Conservation (phyloP, 2,888 invertebrate genomes). For the Melanostoma scalare region DNA sequence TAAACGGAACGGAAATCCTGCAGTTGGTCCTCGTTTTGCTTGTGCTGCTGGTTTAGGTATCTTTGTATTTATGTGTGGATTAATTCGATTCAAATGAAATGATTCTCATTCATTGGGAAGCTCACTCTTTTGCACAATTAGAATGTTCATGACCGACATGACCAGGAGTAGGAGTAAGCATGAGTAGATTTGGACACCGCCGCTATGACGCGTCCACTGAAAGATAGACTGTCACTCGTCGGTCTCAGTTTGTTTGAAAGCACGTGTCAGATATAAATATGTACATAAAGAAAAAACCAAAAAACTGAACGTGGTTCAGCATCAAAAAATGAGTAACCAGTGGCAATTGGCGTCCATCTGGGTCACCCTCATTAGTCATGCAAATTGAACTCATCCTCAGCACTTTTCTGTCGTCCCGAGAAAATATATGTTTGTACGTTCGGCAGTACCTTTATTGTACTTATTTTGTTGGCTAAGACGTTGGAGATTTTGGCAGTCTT, state of each 20-base stretch:
- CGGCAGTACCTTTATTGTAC: neutral
- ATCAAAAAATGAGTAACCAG: constrained; percentile 14
- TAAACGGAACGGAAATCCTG: constrained; percentile 57
- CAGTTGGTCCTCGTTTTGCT: constrained; percentile 25
- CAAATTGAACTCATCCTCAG: constrained; percentile 67
- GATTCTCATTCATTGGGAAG: constrained; percentile 62
- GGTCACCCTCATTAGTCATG: constrained; percentile 65
- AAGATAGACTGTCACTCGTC: neutral
- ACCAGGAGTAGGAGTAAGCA: neutral
- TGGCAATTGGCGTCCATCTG: constrained; percentile 2
- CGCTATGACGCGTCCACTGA: neutral
- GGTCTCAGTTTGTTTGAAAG: constrained; percentile 32
- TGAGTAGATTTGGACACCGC: neutral
- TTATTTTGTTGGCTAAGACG: neutral
- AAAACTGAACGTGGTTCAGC: neutral
- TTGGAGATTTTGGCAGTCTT: neutral
- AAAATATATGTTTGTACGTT: constrained; percentile 12
- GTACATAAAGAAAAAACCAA: constrained; percentile 1
- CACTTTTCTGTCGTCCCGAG: constrained; percentile 41
- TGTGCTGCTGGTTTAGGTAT: neutral
- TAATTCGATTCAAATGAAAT: constrained; percentile 67
- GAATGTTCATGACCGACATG: constrained; percentile 44
- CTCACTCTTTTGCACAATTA: constrained; percentile 58
- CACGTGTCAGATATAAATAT: constrained; percentile 18
- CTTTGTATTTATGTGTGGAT: constrained; percentile 31